Conservation (phyloP, 2,797 vertebrate genomes). For the Brotula barbata region DNA sequence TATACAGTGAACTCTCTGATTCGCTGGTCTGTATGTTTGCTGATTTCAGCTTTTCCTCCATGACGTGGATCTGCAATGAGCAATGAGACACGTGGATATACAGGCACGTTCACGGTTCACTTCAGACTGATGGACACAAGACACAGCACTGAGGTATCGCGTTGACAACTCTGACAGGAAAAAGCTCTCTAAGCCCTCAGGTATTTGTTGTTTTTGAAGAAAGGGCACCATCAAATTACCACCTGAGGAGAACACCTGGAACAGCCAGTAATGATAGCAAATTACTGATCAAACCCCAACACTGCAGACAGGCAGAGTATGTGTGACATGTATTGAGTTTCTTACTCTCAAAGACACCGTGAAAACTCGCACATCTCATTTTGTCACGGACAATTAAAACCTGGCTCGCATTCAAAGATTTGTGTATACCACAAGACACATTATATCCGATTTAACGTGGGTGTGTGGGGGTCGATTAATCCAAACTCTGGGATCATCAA, state of each 20-base stretch:
- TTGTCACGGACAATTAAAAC: constrained; percentile 34
- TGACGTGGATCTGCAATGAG: constrained; percentile 84
- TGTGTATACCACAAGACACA: neutral
- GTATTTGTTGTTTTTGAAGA: constrained; percentile 48
- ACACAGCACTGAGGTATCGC: constrained; percentile 20
- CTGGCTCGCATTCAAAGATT: constrained; percentile 13
- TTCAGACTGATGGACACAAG: constrained; percentile 29
- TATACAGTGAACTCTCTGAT: constrained; percentile 81
- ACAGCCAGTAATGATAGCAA: constrained; percentile 48
- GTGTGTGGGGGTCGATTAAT: neutral
- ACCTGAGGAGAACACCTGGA: constrained; percentile 63
- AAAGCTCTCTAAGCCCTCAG: constrained; percentile 33
- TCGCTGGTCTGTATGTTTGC: constrained; percentile 82
- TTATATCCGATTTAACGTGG: neutral
- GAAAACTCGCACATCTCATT: constrained; percentile 6
- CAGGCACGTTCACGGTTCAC: neutral
- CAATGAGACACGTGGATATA: constrained; percentile 36
- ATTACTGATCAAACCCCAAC: constrained; percentile 49
- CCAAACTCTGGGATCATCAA: neutral
- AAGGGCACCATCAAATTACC: constrained; percentile 53
- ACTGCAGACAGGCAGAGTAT: constrained; percentile 13
- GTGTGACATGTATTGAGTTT: constrained; percentile 25
- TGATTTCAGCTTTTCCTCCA: constrained; percentile 92
- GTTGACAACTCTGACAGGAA: constrained; percentile 16
- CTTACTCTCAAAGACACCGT: constrained; percentile 21